A percentile compares a stretch with the other conserved stretches of the same genome.
These are phyloP conservation scores for Anastrepha ludens DNA, from an alignment of 1,140 invertebrate species.

Conservation along the genomic window DNA sequence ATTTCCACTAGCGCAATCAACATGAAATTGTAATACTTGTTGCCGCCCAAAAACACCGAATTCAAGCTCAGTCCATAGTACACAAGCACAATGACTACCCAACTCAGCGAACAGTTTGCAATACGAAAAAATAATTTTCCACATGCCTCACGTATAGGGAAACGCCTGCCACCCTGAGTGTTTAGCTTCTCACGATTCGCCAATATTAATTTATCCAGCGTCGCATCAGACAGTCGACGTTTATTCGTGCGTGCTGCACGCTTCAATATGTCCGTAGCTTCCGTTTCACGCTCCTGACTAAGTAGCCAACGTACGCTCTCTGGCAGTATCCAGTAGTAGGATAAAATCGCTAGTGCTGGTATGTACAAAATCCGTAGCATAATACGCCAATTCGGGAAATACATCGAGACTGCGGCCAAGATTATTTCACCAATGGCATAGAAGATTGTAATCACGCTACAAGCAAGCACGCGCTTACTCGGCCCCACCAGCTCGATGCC, in stretches of 20 bases:
- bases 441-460: constrained; percentile 81
- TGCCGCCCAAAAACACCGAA: constrained; percentile 83
- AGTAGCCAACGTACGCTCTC: constrained; percentile 86
- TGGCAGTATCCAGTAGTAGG: constrained; percentile 78
- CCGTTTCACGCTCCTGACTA: constrained; percentile 79
- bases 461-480: constrained; percentile 83
- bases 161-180: constrained; percentile 70
- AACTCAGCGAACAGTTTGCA: constrained; percentile 80
- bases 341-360: constrained; percentile 79
- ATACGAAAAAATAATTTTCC: constrained; percentile 79
- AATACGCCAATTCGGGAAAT: constrained; percentile 82
- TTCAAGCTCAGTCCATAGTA: constrained; percentile 90
- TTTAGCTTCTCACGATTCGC: constrained; percentile 70
- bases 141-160: constrained; percentile 76
- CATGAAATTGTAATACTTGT: constrained; percentile 84
- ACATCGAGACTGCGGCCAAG: constrained; percentile 81
- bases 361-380: constrained; percentile 81
- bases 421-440: constrained; percentile 84
- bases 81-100: constrained; percentile 82
- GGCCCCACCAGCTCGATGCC: constrained; percentile 87
- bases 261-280: constrained; percentile 78
- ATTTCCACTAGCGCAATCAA: constrained; percentile 83
- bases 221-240: constrained; percentile 76
- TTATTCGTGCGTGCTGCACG: constrained; percentile 83
- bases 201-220: constrained; percentile 74